A percentile compares a stretch with the other conserved stretches of the same genome.
These are phyloP conservation scores for Danionella cerebrum DNA, from an alignment of 2,113 vertebrate genomes.

Conservation along the genomic window DNA sequence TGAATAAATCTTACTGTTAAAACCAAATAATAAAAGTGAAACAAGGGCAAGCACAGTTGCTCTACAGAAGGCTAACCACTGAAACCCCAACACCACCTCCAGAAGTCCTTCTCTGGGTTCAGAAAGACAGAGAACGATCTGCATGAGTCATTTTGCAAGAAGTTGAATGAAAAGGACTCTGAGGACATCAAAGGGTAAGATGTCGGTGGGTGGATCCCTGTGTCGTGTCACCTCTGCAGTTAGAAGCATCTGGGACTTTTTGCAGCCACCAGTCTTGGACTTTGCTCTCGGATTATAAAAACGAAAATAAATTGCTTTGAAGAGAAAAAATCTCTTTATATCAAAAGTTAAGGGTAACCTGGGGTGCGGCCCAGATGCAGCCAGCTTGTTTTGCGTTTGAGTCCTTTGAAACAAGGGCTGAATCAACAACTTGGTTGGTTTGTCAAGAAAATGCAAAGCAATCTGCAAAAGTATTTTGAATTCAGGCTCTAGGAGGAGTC, in stretches of 20 bases:
- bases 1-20: too few species aligned
- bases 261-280: slow-evolving; percentile 14
- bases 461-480: too few species aligned
- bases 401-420: too few species aligned
- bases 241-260: slow-evolving; percentile 44
- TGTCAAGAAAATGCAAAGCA: too few species aligned
- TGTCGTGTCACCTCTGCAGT: slow-evolving; percentile 19
- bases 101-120: slow-evolving; percentile 32
- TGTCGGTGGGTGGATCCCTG: slow-evolving; percentile 32
- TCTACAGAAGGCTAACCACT: slow-evolving; percentile 39
- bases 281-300: not conserved
- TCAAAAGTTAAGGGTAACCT: too few species aligned
- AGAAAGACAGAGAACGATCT: slow-evolving; percentile 18
- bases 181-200: slow-evolving; percentile 23
- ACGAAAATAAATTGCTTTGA: too few species aligned
- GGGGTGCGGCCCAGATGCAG: too few species aligned
- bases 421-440: too few species aligned
- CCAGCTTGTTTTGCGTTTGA: too few species aligned
- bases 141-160: slow-evolving; percentile 47
- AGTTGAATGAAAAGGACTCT: slow-evolving; percentile 30
- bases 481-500: too few species aligned
- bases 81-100: slow-evolving; percentile 19
- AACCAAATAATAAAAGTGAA: slow-evolving; percentile 9
- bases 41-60: slow-evolving; percentile 39
- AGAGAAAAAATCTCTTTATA: too few species aligned